Evolutionary conservation across 2,888 invertebrate species (phyloP).

Genomic region (Andrena hattorfiana): DNA sequence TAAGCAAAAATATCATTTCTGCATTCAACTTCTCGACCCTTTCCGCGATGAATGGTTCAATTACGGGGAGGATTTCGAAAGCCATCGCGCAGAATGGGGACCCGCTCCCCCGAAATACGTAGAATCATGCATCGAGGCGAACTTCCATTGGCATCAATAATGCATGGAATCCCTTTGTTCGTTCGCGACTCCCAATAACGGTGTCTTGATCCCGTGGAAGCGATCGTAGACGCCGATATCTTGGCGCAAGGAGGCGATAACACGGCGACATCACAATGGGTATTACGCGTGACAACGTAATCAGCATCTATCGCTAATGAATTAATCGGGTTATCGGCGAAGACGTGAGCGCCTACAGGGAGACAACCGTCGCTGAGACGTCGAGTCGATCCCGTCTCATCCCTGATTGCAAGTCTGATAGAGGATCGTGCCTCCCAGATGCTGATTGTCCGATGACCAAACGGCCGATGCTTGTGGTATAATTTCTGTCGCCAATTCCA

Average conservation of each 20-base stretch:
- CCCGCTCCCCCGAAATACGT: background rate
- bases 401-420: conserved; percentile 35
- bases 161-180: conserved; percentile 28
- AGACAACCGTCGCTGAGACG: conserved; percentile 29
- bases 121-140: background rate
- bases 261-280: conserved; percentile 51
- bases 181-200: background rate
- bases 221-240: conserved; percentile 45
- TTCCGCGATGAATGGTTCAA: conserved; percentile 16
- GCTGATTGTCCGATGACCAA: conserved; percentile 37
- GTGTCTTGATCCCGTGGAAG: conserved; percentile 20
- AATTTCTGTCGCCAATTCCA: background rate
- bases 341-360: conserved; percentile 51
- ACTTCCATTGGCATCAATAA: conserved; percentile 22
- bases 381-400: conserved; percentile 14
- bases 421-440: background rate
- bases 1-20: conserved; percentile 2
- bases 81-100: background rate
- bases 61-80: conserved; percentile 9
- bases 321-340: conserved; percentile 71
- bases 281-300: conserved; percentile 68
- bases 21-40: conserved; percentile 7
- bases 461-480: background rate
- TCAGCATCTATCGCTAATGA: conserved; percentile 68
- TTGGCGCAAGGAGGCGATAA: conserved; percentile 56